Evolutionary conservation across 2,888 invertebrate genomes (phyloP), one percentile per base, ranked within the genome.

Genomic region (Pachymerium ferrugineum): DNA sequence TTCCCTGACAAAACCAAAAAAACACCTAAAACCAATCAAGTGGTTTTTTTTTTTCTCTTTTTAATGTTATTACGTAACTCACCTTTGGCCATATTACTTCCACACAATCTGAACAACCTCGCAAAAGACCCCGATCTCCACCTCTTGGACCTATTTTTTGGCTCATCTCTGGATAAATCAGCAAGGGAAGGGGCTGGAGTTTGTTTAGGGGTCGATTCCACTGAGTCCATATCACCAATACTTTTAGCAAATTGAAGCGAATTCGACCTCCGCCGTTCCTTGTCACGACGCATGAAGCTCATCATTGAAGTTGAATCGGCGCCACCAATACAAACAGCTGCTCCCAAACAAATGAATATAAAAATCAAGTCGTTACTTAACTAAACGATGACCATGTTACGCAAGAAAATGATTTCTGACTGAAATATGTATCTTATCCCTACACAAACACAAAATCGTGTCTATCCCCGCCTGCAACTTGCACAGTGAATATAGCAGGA

Each of bases 71-170:
- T n/a, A n/a, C n/a, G n/a, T 22, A 47, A 47, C 47, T 72, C 38
- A 73, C 73, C 73, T 73, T 73, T 73, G 4, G 73, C 54, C 31
- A 35, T 22, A 31, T 38, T 73, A 31, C 73, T 73, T 19, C 73
- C 73, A 62, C 73, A 73, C 30, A 73, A 30, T n/a, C 73, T 30
- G 67, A 73, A 73, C 30, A 73, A 31, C 28, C 25, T 28, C 19
- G 73, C 73, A 16, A 73, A 62, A n/a, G 73, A 73, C 4, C 73
- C 67, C 12, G 31, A 16, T 16, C n/a, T 73, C 73, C 73, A 73
- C n/a, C 33, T 42, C 22, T 73, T 30, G 14, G 73, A 30, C 38
- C 28, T 19, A 12, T 73, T 73, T 30, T 73, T 67, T 73, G 12
- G 29, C 33, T 19, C 28, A 12, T 33, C 47, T 28, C 33, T 72